Evolutionary conservation across 30 jellyfish, hydroid and myxozoan species (phyloP), one percentile per base, ranked within the genome.

Genomic region (Euphysa ruthae): DNA sequence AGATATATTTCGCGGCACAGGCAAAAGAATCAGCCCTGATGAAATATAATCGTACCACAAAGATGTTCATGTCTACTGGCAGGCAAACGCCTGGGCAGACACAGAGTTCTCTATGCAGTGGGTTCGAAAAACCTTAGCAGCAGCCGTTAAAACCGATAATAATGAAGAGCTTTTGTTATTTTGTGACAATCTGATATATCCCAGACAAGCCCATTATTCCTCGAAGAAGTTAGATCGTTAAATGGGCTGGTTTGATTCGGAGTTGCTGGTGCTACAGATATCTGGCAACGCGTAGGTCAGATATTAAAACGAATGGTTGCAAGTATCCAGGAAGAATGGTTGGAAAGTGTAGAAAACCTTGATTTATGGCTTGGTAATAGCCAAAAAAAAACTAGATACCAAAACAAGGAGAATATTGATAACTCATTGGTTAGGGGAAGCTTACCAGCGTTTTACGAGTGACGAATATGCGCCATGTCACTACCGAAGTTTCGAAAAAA

Each of bases 71-170:
- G 82, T 55, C 4, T 73, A 61, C 61, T 73, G 85, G 77, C 85
- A 73, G 38, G 22, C 85, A 63, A 61, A 73, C 35, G 85, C 85
- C 16, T 73, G 85, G 81, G 82, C 81, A 21, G 82, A 73, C 62
- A 62, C 85, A 4, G 76, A 38, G 25, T 62, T 73, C 74, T 13
- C 75, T 62, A 20, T 61, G 5, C 13, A 73, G 20, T 61, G 85
- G 85, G 92, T 49, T 10, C 33, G 32, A 1, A 66, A 32, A 19
- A 73, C 83, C 2, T 50, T 76, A 7, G 1, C 6, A 13, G 65
- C 66, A 16, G 84, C 87, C 28, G 52, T 38, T 38, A 38, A 38
- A 38, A 38, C 52, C 12, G 15, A 10, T 26, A 57, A 66, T n/a
- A 50, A 20, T 15, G 65, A 15, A 10, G 19, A 20, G 31, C 19